Base-by-base conservation (phyloP, 2,797 vertebrate genomes). In the Ceyx erithaca region DNA sequence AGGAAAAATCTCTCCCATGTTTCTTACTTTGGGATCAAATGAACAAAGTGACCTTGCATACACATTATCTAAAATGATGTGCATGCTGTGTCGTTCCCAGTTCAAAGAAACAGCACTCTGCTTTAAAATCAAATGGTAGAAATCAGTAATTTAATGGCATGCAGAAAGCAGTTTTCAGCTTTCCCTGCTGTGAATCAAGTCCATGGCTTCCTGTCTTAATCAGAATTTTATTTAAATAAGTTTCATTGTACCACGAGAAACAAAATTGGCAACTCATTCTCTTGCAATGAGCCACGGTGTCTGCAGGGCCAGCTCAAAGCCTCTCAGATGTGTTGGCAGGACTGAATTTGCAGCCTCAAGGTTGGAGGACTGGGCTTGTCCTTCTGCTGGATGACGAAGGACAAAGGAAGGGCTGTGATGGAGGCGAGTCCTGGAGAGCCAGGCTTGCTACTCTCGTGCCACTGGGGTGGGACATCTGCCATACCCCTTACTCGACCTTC, bases 141-240 rank as follows among this genome's bases (percentile, higher is more conserved):
- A 87, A 95, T 89, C 4, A 33, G 92, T 57, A 94, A 94, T 94
- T 96, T 96, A 93, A 79, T 76, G 33, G 69, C 92, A 72, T 94
- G 80, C 55, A 93, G 85, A 79, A 95, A 95, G 81, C 77, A 95
- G 91, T 94, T 95, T 93, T 80, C 94, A 91, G 55, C 79, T 96
- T 94, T 89, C 37, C 91, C 92, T 91, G 85, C 84, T 96, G 92
- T 94, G 93, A 95, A 81, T 93, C 59, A 86, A 95, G 81, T 70
- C 73, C 71, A 37, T 25, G 45, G 33, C 87, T 95, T 91, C 79
- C 81, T 89, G 51, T 80, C 85, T 93, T 95, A 97, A 96, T 92
- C 80, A 78, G 86, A 83, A 91, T 97, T 97, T 97, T 97, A 92
- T 96, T 96, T 94, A 87, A 96, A 97, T 96, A 96, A 45, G 78